phyloP scores from a whole-genome alignment of 2,797 vertebrate genomes.

The Melopsittacus undulatus region DNA sequence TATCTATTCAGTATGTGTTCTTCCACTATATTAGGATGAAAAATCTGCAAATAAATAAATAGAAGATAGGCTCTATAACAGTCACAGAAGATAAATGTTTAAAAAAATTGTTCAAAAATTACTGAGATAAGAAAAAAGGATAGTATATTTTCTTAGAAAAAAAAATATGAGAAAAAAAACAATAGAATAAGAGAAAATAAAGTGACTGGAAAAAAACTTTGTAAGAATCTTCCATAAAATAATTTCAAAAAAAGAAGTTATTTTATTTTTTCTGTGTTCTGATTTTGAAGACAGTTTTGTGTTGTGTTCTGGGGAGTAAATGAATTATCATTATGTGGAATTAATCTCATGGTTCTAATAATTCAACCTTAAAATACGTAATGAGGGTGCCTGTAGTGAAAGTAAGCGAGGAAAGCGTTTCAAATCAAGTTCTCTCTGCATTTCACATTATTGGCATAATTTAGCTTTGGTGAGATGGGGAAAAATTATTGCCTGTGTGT shows the following conservation, averaged over 20 bases:
- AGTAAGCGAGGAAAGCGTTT: constrained; percentile 22
- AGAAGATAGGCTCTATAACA: neutral
- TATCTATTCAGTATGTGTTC: neutral
- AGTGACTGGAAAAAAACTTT: neutral
- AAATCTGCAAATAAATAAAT: neutral
- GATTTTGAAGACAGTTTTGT: neutral
- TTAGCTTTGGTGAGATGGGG: constrained; percentile 19
- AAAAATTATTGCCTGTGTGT: neutral
- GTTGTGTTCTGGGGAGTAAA: neutral
- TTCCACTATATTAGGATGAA: neutral
- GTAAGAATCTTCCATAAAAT: neutral
- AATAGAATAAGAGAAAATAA: neutral
- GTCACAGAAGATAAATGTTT: neutral
- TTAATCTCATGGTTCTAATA: neutral
- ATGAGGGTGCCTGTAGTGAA: neutral
- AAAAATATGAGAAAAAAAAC: neutral
- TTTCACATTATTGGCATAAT: constrained; percentile 39
- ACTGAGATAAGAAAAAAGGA: neutral
- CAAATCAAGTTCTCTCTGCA: neutral
- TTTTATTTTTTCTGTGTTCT: neutral
- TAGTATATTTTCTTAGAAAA: neutral
- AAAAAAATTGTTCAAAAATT: neutral
- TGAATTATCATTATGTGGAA: neutral
- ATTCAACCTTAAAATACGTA: neutral
- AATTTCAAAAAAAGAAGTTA: neutral